Base-by-base conservation (phyloP, 2,113 vertebrate species). In the Sphaerodactylus townsendi region DNA sequence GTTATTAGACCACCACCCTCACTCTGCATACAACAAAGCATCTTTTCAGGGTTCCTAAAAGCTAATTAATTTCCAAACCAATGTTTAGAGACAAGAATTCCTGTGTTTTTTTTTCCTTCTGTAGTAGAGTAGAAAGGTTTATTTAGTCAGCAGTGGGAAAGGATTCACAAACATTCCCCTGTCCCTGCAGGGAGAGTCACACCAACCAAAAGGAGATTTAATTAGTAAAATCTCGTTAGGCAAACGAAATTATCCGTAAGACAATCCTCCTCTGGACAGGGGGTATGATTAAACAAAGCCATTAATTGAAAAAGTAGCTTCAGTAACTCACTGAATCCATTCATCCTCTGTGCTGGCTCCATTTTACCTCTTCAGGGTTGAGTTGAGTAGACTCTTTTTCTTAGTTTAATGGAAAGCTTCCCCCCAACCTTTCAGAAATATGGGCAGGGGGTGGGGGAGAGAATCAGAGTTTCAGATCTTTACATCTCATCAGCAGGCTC, bases 151-250 rank as follows among this genome's bases (percentile, higher is more conserved):
- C 95, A 94, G 96, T 91, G 75, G 93, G 30, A 94, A 96, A 89
- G 94, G 93, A 94, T 96, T 95, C 94, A 92, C 92, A 95, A 97
- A 97, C 96, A 97, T 96, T 96, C 95, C 93, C 95, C 93, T 92
- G 94, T 93, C 95, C 83, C 96, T 95, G 96, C 96, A 96, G 95
- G 96, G 96, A 96, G 89, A 96, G 93, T 95, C 95, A 95, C 97
- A 97, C 97, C 94, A 94, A 96, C 96, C 93, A 95, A 96, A 97
- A 97, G 97, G 95, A 98, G 97, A 98, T 99, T 98, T 99, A 98
- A 99, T 99, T 99, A 98, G 97, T 79, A 93, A 98, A 98, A 99
- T 98, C 97, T 98, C 97, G 98, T 98, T 99, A 98, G 97, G 96
- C 97, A 97, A 98, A 99, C 96, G 96, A 98, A 98, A 99, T 98